phyloP scores from a whole-genome alignment of 1,140 invertebrate species.

The Dinoponera quadriceps region DNA sequence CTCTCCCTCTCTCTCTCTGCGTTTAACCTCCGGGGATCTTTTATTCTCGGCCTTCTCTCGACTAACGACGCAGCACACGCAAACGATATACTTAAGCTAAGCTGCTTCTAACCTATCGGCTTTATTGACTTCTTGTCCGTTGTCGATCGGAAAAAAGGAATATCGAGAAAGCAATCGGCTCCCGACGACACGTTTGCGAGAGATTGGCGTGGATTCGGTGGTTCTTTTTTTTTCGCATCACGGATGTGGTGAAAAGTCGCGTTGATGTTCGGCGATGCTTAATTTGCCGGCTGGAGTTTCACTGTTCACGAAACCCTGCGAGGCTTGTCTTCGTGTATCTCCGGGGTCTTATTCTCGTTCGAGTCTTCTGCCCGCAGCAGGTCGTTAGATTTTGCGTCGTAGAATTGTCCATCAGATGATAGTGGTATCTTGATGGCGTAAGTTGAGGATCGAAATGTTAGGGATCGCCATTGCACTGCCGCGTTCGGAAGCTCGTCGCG shows the following conservation, averaged over 20 bases:
- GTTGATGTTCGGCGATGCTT: too few relatives aligned
- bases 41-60: not conserved
- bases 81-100: conserved; percentile 14
- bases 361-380: not conserved
- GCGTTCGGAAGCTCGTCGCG: conserved; percentile 25
- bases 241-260: too few relatives aligned
- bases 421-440: not conserved
- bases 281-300: too few relatives aligned
- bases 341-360: not conserved
- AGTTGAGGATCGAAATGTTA: conserved; percentile 27
- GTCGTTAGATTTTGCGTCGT: not conserved
- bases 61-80: not conserved
- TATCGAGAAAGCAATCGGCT: conserved; percentile 1
- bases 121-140: not conserved
- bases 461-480: not conserved
- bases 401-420: not conserved
- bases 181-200: not conserved
- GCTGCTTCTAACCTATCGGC: not conserved
- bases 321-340: too few relatives aligned
- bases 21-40: not conserved
- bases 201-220: not conserved
- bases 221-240: too few relatives aligned
- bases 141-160: not conserved
- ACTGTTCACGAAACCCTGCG: too few relatives aligned
- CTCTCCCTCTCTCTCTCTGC: not conserved